phyloP scores from a whole-genome alignment of 2,797 vertebrate genomes.

The Sandelia bainsii region DNA sequence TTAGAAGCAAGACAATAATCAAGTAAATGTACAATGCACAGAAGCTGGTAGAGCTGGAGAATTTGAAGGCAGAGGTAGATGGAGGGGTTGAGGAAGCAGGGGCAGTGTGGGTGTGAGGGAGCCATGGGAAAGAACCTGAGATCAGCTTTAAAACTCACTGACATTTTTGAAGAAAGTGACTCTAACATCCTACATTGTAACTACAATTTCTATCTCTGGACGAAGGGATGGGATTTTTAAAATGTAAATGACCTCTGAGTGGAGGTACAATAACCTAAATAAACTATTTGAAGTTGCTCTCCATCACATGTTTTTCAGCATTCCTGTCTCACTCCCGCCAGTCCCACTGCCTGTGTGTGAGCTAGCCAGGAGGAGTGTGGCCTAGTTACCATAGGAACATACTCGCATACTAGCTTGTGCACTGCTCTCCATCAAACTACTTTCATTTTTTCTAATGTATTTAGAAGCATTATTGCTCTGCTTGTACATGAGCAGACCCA shows the following conservation, averaged over 20 bases:
- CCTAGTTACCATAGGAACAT: constrained; percentile 82
- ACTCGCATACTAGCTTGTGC: constrained; percentile 64
- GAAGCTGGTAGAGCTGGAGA: constrained; percentile 50
- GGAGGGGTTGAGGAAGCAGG: constrained; percentile 67
- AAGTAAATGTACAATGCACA: constrained; percentile 51
- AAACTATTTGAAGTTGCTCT: constrained; percentile 54
- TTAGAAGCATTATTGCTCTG: constrained; percentile 46
- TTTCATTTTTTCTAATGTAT: constrained; percentile 61
- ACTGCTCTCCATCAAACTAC: constrained; percentile 64
- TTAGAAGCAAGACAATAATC: constrained; percentile 66
- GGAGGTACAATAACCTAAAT: constrained; percentile 25
- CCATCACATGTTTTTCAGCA: constrained; percentile 51
- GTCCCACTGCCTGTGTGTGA: constrained; percentile 60
- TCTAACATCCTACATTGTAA: constrained; percentile 20
- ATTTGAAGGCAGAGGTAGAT: constrained; percentile 68
- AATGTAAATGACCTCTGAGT: constrained; percentile 10
- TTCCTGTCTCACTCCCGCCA: constrained; percentile 50
- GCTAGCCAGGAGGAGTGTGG: constrained; percentile 71
- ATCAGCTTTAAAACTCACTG: constrained; percentile 43
- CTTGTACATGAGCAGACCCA: constrained; percentile 47
- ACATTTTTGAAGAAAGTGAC: constrained; percentile 56
- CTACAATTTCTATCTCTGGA: neutral
- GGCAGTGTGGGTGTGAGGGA: constrained; percentile 69
- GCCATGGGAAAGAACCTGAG: constrained; percentile 59
- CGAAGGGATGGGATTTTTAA: neutral